Conservation (phyloP, 2,113 vertebrate genomes). For the Bubo blakistoni region DNA sequence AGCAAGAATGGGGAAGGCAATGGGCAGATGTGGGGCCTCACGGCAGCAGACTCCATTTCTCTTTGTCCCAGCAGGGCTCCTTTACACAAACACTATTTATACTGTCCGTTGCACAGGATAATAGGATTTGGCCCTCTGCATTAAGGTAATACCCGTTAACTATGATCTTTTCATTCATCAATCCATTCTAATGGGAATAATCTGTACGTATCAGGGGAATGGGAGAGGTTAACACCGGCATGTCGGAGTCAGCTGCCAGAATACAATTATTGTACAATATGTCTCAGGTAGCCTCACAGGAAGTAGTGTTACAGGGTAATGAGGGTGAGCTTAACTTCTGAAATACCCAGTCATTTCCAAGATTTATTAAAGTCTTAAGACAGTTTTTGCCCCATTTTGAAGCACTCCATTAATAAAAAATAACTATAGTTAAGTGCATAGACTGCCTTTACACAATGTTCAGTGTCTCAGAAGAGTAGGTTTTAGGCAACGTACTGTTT, state of each 20-base stretch:
- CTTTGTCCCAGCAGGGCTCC: background rate
- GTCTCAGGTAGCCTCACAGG: slow-evolving; percentile 40
- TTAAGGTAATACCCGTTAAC: slow-evolving; percentile 56
- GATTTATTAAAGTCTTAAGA: slow-evolving; percentile 48
- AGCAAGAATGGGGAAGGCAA: background rate
- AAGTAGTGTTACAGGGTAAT: slow-evolving; percentile 47
- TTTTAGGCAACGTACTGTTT: background rate
- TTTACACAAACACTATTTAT: slow-evolving; percentile 20
- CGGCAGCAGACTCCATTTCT: background rate
- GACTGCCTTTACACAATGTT: background rate
- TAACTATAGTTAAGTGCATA: background rate
- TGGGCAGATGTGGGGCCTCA: background rate
- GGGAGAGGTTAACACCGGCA: background rate
- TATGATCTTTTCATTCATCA: slow-evolving; percentile 59
- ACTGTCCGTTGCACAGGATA: slow-evolving; percentile 26
- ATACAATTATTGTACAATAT: background rate
- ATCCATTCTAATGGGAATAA: slow-evolving; percentile 50
- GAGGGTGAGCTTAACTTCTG: slow-evolving; percentile 42
- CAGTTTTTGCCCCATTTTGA: background rate
- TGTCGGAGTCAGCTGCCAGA: slow-evolving; percentile 6
- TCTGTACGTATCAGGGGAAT: background rate
- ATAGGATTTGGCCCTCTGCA: slow-evolving; percentile 54
- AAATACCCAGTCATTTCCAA: background rate
- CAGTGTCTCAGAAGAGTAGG: background rate
- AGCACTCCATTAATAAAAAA: slow-evolving; percentile 40